Conservation (phyloP, 1,140 invertebrate genomes). For the Papilio aristodemus region DNA sequence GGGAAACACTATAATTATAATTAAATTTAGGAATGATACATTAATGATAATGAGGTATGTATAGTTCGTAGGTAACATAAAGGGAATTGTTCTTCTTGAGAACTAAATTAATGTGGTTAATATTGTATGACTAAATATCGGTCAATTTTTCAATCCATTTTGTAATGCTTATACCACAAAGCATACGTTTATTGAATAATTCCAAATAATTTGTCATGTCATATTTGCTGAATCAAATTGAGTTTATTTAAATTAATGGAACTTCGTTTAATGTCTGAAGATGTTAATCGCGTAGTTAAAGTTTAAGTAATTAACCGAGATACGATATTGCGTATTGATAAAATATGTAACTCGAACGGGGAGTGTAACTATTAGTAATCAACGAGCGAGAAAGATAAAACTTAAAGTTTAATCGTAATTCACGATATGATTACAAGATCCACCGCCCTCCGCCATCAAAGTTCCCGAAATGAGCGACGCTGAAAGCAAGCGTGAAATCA, state of each 20-base stretch:
- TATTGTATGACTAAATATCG: too few species aligned
- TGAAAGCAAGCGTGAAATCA: conserved; percentile 69
- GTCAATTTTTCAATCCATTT: too few species aligned
- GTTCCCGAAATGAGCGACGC: conserved; percentile 58
- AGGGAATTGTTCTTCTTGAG: too few species aligned
- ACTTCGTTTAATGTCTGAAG: conserved; percentile 25
- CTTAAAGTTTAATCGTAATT: conserved; percentile 69
- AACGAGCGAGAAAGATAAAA: conserved; percentile 66
- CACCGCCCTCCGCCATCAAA: conserved; percentile 58
- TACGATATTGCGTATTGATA: conserved; percentile 65
- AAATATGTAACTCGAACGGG: conserved; percentile 59
- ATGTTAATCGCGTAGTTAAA: conserved; percentile 56
- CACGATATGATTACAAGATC: conserved; percentile 62
- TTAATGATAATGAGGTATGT: too few species aligned
- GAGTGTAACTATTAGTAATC: conserved; percentile 63
- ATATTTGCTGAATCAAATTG: neutral
- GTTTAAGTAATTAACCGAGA: conserved; percentile 65
- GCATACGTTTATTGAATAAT: too few species aligned
- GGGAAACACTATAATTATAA: too few species aligned
- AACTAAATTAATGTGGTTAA: too few species aligned
- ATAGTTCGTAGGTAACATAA: too few species aligned
- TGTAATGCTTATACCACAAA: too few species aligned
- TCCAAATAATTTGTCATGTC: neutral
- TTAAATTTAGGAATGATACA: too few species aligned
- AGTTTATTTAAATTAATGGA: neutral